Conservation (phyloP, 2,797 vertebrate species). For the Alexandromys oeconomus region DNA sequence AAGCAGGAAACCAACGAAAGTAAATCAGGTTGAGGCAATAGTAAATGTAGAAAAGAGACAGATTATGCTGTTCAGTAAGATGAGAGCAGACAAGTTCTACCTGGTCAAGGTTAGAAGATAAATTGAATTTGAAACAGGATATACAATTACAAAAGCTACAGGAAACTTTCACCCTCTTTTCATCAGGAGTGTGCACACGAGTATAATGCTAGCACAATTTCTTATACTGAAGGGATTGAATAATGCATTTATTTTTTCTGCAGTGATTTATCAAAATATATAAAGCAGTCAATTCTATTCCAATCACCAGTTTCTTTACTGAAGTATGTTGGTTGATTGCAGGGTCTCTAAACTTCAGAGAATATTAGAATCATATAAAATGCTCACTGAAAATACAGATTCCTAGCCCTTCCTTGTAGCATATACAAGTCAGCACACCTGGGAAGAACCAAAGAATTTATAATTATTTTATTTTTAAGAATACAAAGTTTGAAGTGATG, state of each 20-base stretch:
- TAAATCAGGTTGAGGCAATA: neutral
- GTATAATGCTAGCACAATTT: neutral
- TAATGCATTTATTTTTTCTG: neutral
- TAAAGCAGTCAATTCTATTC: neutral
- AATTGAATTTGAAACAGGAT: conserved; percentile 28
- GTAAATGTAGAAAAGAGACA: neutral
- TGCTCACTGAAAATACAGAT: neutral
- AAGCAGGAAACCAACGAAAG: neutral
- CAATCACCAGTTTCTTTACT: neutral
- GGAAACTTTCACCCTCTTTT: neutral
- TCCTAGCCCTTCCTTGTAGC: neutral
- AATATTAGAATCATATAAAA: neutral
- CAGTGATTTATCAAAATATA: conserved; percentile 14
- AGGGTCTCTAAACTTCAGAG: neutral
- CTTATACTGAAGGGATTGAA: neutral
- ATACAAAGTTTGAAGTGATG: neutral
- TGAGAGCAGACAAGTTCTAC: neutral
- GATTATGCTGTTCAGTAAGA: neutral
- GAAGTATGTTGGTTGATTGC: neutral
- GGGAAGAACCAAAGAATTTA: neutral
- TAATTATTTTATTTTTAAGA: neutral
- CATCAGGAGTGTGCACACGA: neutral
- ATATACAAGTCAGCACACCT: neutral
- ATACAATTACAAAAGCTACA: neutral
- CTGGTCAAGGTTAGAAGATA: neutral